Conservation (phyloP, 2,113 vertebrate genomes). For the Larimichthys polyactis region DNA sequence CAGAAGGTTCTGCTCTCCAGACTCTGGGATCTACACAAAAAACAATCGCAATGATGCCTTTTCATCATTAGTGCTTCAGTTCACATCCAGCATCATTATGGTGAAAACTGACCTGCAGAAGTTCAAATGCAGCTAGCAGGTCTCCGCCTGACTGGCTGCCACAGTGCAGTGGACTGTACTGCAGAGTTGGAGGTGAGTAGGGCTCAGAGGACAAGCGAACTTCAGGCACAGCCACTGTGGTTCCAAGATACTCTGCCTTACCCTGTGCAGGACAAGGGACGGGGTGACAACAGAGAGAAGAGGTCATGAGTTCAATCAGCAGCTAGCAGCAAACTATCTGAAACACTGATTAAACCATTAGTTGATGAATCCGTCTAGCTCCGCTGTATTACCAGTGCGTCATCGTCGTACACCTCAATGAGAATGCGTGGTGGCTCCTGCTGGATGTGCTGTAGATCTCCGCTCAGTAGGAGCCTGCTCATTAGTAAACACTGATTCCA, state of each 20-base stretch:
- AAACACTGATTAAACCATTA: background rate
- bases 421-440: constrained; percentile 88
- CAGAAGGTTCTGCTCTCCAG: constrained; percentile 84
- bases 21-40: constrained; percentile 82
- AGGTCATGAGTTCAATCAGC: background rate
- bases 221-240: constrained; percentile 89
- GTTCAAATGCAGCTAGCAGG: constrained; percentile 93
- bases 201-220: constrained; percentile 84
- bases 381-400: constrained; percentile 86
- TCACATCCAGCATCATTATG: background rate
- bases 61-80: background rate
- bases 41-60: background rate
- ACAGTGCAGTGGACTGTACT: constrained; percentile 91
- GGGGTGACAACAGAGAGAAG: background rate
- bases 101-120: constrained; percentile 88
- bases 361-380: background rate
- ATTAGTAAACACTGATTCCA: constrained; percentile 96
- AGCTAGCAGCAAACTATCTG: too few relatives aligned
- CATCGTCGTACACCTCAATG: constrained; percentile 94
- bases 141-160: constrained; percentile 92
- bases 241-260: constrained; percentile 94
- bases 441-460: constrained; percentile 84
- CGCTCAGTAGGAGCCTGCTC: constrained; percentile 84
- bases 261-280: constrained; percentile 80
- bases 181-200: constrained; percentile 88